Conservation (phyloP, 2,113 vertebrate species). For the Neoarius graeffei region DNA sequence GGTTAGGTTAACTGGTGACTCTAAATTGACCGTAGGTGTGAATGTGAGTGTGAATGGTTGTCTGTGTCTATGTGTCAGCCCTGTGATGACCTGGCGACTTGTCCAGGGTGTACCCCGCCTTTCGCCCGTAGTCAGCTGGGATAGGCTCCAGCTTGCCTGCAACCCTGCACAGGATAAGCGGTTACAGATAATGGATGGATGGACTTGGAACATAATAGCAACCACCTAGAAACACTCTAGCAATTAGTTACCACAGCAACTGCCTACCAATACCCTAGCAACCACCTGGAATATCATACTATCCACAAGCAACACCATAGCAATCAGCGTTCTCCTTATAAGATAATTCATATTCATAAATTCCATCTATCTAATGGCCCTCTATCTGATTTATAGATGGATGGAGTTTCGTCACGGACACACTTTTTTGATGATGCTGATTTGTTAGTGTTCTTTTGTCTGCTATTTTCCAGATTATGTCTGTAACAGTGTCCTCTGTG, state of each 20-base stretch:
- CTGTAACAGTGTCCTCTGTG: slow-evolving; percentile 5
- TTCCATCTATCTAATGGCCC: neutral
- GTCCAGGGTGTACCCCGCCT: too few relatives aligned
- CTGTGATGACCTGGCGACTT: too few relatives aligned
- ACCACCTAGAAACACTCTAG: neutral
- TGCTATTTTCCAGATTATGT: neutral
- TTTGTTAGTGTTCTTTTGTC: neutral
- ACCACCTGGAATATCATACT: neutral
- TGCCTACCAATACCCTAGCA: neutral
- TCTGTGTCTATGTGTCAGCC: too few relatives aligned
- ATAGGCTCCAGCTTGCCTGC: too few relatives aligned
- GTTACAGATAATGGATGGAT: too few relatives aligned
- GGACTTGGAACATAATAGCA: neutral
- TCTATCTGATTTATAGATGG: neutral
- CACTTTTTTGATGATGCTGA: neutral
- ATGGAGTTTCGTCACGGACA: neutral
- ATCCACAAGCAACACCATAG: neutral
- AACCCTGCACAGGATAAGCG: too few relatives aligned
- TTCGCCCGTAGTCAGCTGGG: too few relatives aligned
- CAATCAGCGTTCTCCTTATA: neutral
- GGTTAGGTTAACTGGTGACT: too few relatives aligned
- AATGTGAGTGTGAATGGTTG: too few relatives aligned
- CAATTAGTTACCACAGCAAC: neutral
- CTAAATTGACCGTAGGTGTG: too few relatives aligned
- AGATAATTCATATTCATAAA: neutral